Conservation (phyloP, 2,888 invertebrate genomes). For the Chrysotoxum bicinctum region DNA sequence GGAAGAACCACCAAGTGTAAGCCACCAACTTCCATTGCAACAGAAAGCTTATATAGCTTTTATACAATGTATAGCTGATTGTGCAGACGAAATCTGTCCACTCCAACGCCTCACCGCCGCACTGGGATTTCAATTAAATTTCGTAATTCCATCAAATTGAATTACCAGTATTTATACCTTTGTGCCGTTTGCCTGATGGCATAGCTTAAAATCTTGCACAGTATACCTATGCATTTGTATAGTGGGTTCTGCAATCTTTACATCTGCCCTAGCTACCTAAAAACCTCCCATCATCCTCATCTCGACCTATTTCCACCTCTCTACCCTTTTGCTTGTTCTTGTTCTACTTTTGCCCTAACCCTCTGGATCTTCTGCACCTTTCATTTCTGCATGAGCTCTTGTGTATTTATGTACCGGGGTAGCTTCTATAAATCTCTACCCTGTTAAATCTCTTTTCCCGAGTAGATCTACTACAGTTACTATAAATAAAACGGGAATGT, state of each 20-base stretch:
- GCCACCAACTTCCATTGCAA: not conserved
- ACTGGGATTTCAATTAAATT: conserved; percentile 72
- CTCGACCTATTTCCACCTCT: conserved; percentile 35
- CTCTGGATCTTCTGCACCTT: not conserved
- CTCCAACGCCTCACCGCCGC: conserved; percentile 13
- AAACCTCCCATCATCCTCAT: conserved; percentile 19
- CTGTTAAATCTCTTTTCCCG: conserved; percentile 52
- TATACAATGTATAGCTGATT: not conserved
- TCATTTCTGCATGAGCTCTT: conserved; percentile 12
- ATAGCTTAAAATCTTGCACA: conserved; percentile 20
- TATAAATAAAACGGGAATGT: conserved; percentile 59
- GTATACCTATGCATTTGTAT: too few relatives aligned
- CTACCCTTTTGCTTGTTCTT: conserved; percentile 8
- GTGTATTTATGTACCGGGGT: conserved; percentile 38
- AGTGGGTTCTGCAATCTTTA: conserved; percentile 6
- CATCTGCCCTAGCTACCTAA: conserved; percentile 9
- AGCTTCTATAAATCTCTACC: conserved; percentile 59
- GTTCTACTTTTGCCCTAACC: not conserved
- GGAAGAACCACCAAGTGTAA: not conserved
- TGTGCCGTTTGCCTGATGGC: conserved; percentile 42
- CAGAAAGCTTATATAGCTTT: not conserved
- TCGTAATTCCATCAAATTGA: conserved; percentile 72
- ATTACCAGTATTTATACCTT: conserved; percentile 66
- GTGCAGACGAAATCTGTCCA: conserved; percentile 26
- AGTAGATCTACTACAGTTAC: conserved; percentile 38